Conservation (phyloP, 2,797 vertebrate genomes). For the Siniperca scherzeri region DNA sequence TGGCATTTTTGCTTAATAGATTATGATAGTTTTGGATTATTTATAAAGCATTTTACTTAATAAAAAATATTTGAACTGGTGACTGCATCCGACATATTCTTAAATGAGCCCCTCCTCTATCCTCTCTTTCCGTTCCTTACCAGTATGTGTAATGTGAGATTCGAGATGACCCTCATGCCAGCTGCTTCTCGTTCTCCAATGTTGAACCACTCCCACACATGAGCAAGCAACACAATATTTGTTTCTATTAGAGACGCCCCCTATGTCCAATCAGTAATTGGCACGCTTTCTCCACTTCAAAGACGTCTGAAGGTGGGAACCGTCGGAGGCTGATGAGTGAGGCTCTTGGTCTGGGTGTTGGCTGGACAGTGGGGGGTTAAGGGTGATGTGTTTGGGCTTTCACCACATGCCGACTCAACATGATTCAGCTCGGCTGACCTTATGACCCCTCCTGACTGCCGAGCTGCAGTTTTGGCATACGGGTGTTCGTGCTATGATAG, state of each 20-base stretch:
- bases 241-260: constrained; percentile 79
- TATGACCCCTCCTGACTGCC: constrained; percentile 64
- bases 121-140: constrained; percentile 46
- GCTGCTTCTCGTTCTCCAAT: constrained; percentile 76
- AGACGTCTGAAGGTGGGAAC: constrained; percentile 79
- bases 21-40: background rate
- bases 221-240: constrained; percentile 81
- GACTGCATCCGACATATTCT: constrained; percentile 50
- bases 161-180: constrained; percentile 81
- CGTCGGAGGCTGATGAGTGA: constrained; percentile 77
- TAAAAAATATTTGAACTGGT: background rate
- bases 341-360: constrained; percentile 74
- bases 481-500: constrained; percentile 47
- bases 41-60: background rate
- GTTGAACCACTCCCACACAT: constrained; percentile 71
- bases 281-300: constrained; percentile 78
- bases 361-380: constrained; percentile 76
- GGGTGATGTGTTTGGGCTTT: constrained; percentile 81
- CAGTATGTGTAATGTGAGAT: constrained; percentile 81
- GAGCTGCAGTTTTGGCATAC: constrained; percentile 58
- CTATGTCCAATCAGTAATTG: constrained; percentile 80
- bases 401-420: constrained; percentile 81
- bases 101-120: constrained; percentile 52
- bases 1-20: background rate
- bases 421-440: constrained; percentile 79